Evolutionary conservation across 2,797 vertebrate genomes (phyloP), one percentile per base, ranked within the genome.

Genomic region (Caiman crocodilus): DNA sequence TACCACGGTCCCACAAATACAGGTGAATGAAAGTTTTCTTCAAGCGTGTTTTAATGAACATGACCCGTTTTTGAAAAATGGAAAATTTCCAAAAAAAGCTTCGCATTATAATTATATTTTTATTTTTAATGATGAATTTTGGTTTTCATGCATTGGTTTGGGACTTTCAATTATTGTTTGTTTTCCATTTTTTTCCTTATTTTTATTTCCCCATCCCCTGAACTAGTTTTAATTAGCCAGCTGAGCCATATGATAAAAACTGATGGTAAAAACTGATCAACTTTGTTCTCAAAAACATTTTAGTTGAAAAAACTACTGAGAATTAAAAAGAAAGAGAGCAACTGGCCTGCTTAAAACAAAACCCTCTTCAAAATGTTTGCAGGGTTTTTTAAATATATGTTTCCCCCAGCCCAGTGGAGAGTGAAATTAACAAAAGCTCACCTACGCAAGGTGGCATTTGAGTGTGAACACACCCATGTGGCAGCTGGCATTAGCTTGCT

Each of bases 241-340:
- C 61, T 82, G 90, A 58, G 67, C 94, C 81, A 88, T 73, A 71
- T 17, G 35, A 57, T 79, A 94, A 89, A 91, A 92, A 95, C 92
- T 91, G 94, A 79, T 88, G 64, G 76, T 89, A 91, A 82, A 85
- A 92, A 91, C 1, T 1, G 21, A 50, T 55, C 6, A 50, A 74
- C 78, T 93, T 96, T 90, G 76, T 95, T 95, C 91, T 88, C 87
- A 92, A 93, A 95, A 86, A 25, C 69, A 86, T 28, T 86, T 74
- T 87, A 58, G 88, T 84, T 92, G 26, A 89, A 96, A 95, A 90
- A 30, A 82, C 65, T 91, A 58, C 88, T 78, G 85, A 76, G 71
- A 91, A 89, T 89, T 60, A 25, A 23, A 67, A 23, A 35, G 35
- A 26, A 35, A 28, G 23, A 35, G 58, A 82, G 10, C 83, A 95